Percentiles rank a stretch among this genome's conserved stretches.
phyloP scores from a whole-genome alignment of 2,797 vertebrate species.

The Selene dorsalis region DNA sequence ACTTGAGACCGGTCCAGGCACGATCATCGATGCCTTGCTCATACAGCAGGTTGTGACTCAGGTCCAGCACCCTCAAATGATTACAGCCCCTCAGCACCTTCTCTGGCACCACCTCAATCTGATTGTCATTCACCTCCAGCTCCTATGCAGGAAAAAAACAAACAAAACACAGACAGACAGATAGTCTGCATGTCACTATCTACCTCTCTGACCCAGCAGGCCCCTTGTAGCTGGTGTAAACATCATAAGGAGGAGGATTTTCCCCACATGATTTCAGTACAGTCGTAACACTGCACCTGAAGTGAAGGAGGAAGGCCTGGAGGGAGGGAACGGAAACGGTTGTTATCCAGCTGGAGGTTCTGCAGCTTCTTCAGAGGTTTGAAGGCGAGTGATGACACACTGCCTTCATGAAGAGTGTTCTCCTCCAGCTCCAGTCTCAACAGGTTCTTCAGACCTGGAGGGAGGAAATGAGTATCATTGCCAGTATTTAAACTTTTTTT shows the following conservation, averaged over 20 bases:
- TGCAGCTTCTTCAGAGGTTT: slow-evolving; percentile 79
- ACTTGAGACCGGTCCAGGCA: slow-evolving; percentile 82
- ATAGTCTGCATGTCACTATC: neutral
- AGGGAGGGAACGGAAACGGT: slow-evolving; percentile 82
- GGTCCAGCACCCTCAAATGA: slow-evolving; percentile 80
- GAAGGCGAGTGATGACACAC: slow-evolving; percentile 80
- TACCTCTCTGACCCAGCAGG: neutral
- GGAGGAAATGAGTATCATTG: neutral
- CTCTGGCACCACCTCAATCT: slow-evolving; percentile 79
- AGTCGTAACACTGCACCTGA: slow-evolving; percentile 76
- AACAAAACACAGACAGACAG: slow-evolving; percentile 5
- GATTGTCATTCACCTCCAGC: slow-evolving; percentile 80
- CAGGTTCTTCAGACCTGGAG: slow-evolving; percentile 82
- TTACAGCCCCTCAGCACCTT: slow-evolving; percentile 74
- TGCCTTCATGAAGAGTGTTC: slow-evolving; percentile 82
- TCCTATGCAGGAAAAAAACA: slow-evolving; percentile 67
- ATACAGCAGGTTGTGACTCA: slow-evolving; percentile 85
- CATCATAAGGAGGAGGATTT: neutral
- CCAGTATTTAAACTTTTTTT: neutral
- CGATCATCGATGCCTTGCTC: slow-evolving; percentile 76
- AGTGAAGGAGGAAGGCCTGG: slow-evolving; percentile 82
- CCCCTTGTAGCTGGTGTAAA: neutral
- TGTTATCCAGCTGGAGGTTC: slow-evolving; percentile 81
- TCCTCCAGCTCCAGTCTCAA: slow-evolving; percentile 82
- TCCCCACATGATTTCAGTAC: neutral